Evolutionary conservation across 2,113 vertebrate genomes (phyloP).

Genomic region (Mastomys natalensis): DNA sequence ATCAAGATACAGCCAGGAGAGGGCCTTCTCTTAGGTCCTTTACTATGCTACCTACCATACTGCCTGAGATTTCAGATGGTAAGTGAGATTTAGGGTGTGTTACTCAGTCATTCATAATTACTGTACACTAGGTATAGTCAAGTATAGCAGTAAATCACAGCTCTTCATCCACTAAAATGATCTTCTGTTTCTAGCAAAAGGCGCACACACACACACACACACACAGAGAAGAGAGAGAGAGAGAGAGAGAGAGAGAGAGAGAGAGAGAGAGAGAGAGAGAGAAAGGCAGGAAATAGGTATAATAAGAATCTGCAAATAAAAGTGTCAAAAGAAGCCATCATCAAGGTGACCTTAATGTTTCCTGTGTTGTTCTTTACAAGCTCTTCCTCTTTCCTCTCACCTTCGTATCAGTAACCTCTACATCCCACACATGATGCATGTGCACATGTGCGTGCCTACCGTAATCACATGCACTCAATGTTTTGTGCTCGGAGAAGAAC

Average conservation of each 20-base stretch:
- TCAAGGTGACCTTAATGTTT: neutral
- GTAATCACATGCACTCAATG: neutral
- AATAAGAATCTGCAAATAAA: neutral
- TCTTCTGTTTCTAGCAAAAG: neutral
- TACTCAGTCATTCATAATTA: neutral
- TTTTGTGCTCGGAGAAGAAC: neutral
- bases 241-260: too few relatives aligned
- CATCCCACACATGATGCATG: neutral
- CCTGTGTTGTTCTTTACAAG: neutral
- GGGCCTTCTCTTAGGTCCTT: neutral
- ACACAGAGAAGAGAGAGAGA: neutral
- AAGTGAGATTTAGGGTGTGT: neutral
- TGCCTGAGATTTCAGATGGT: neutral
- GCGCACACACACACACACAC: neutral
- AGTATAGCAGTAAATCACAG: neutral
- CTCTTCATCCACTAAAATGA: neutral
- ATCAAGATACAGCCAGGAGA: neutral
- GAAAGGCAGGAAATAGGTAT: neutral
- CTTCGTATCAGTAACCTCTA: neutral
- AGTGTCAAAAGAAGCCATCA: neutral
- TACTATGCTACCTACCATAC: neutral
- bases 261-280: too few relatives aligned
- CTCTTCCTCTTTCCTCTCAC: neutral
- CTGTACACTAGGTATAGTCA: neutral
- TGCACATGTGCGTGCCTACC: too few relatives aligned